Conservation (phyloP, 2,888 invertebrate genomes). For the Lycophotia porphyrea region DNA sequence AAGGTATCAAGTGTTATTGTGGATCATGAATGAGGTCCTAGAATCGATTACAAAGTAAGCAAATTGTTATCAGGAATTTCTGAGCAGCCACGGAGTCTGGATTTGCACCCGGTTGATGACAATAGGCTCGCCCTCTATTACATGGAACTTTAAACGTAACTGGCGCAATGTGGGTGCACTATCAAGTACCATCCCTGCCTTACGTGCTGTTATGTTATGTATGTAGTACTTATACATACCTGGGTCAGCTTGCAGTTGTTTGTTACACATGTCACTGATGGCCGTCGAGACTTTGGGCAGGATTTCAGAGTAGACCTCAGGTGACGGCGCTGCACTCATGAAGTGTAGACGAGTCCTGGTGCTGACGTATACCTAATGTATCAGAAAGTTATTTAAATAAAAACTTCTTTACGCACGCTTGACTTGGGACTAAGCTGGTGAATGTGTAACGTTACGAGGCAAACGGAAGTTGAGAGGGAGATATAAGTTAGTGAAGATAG, state of each 20-base stretch:
- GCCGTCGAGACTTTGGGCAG: slow-evolving; percentile 71
- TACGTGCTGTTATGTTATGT: background rate
- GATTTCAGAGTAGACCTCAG: slow-evolving; percentile 66
- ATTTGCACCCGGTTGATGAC: background rate
- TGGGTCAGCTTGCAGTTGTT: slow-evolving; percentile 79
- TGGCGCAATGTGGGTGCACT: background rate
- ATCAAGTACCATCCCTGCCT: background rate
- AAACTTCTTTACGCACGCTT: too few species aligned
- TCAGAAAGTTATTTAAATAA: too few species aligned
- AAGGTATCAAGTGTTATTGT: background rate
- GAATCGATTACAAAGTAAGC: background rate
- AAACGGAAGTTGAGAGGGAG: too few species aligned
- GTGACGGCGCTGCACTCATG: slow-evolving; percentile 66
- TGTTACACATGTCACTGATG: slow-evolving; percentile 76
- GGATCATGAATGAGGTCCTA: background rate
- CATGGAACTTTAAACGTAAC: background rate
- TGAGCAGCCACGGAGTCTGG: background rate
- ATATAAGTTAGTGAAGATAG: too few species aligned
- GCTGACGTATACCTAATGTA: slow-evolving; percentile 79
- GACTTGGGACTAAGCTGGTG: too few species aligned
- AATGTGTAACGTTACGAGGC: too few species aligned
- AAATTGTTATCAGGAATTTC: background rate
- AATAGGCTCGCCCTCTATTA: background rate
- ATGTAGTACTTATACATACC: slow-evolving; percentile 69
- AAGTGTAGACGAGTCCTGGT: slow-evolving; percentile 75